Percentiles rank a stretch among this genome's conserved stretches.
These are phyloP conservation scores for Epinephelus cyanopodus DNA, from an alignment of 2,113 vertebrate genomes.

Conservation along the genomic window DNA sequence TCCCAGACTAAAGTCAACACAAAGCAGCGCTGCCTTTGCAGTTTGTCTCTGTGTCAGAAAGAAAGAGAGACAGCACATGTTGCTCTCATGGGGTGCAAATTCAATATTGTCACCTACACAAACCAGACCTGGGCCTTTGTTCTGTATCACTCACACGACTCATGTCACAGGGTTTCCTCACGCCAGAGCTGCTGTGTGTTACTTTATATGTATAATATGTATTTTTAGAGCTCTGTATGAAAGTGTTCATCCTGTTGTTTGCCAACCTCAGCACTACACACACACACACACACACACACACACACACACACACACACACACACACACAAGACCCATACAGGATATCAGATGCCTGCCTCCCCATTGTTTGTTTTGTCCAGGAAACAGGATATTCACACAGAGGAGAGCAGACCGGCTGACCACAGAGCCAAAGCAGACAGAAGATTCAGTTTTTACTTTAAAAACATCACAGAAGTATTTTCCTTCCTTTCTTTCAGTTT, in stretches of 20 bases:
- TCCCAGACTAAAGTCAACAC: conserved; percentile 76
- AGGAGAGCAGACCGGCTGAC: conserved; percentile 46
- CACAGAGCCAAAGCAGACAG: conserved; percentile 9
- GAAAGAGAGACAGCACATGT: conserved; percentile 65
- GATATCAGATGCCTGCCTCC: conserved; percentile 66
- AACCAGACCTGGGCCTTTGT: conserved; percentile 58
- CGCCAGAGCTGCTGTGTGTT: not conserved
- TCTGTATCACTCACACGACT: conserved; percentile 43
- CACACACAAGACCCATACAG: conserved; percentile 50
- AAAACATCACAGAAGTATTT: not conserved
- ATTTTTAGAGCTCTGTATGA: not conserved
- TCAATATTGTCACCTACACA: conserved; percentile 53
- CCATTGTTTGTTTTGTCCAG: conserved; percentile 78
- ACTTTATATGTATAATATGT: not conserved
- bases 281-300: conserved; percentile 1
- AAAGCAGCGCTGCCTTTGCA: conserved; percentile 75
- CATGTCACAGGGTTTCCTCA: conserved; percentile 37
- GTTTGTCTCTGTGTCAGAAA: conserved; percentile 46
- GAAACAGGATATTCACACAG: conserved; percentile 80
- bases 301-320: conserved; percentile 4
- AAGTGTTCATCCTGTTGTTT: not conserved
- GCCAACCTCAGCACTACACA: not conserved
- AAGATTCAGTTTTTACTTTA: not conserved
- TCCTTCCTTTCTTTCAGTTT: not conserved
- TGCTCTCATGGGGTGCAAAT: conserved; percentile 58